Evolutionary conservation across 2,888 invertebrate genomes (phyloP).

Genomic region (Sphaerophoria taeniata): DNA sequence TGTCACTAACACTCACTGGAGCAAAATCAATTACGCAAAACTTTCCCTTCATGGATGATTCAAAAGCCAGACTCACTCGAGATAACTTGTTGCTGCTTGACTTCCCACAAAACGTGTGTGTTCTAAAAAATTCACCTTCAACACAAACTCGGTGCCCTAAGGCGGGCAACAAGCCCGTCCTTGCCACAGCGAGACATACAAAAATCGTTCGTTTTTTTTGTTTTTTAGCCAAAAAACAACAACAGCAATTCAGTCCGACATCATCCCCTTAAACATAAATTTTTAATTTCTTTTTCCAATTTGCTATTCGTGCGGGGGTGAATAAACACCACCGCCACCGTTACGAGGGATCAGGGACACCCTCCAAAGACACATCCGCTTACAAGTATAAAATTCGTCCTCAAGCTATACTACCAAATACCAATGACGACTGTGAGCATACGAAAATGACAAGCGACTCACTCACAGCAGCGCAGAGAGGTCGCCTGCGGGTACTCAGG

Average conservation of each 20-base stretch:
- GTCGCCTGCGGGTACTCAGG: conserved; percentile 73
- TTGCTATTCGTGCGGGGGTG: conserved; percentile 68
- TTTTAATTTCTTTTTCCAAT: conserved; percentile 74
- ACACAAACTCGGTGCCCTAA: conserved; percentile 19
- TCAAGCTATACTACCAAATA: not conserved
- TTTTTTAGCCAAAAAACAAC: conserved; percentile 41
- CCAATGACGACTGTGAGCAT: not conserved
- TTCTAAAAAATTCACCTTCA: conserved; percentile 19
- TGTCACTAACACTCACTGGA: not conserved
- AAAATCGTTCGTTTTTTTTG: conserved; percentile 45
- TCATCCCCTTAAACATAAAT: conserved; percentile 72
- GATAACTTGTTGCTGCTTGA: conserved; percentile 71
- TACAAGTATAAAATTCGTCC: conserved; percentile 7
- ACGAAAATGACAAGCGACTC: not conserved
- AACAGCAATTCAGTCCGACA: conserved; percentile 42
- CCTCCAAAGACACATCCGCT: conserved; percentile 57
- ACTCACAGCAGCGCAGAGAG: not conserved
- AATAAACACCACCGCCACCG: conserved; percentile 36
- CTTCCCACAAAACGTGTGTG: conserved; percentile 38
- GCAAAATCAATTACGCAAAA: not conserved
- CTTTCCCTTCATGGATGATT: conserved; percentile 3
- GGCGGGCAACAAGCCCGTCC: conserved; percentile 24
- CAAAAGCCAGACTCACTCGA: conserved; percentile 21
- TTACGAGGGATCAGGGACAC: conserved; percentile 27
- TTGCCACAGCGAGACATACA: not conserved